These are phyloP conservation scores for Stictocephala bisonia DNA, from an alignment of 2,888 invertebrate species.

Conservation along the genomic window DNA sequence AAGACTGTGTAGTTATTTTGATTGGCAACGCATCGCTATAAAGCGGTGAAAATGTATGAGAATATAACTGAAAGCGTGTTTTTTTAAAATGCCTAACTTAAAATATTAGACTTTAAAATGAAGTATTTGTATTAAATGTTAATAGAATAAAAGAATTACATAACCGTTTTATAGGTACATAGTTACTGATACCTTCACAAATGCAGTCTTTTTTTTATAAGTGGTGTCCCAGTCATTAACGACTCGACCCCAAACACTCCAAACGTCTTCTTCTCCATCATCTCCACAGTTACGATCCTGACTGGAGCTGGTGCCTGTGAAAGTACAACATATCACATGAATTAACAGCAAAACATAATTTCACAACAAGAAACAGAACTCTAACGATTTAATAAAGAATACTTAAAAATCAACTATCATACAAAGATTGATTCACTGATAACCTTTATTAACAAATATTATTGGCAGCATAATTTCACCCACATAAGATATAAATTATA, in stretches of 20 bases:
- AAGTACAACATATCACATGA: constrained; percentile 78
- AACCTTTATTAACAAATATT: no score
- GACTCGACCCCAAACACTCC: constrained; percentile 93
- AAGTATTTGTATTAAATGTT: no score
- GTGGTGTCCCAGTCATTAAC: constrained; percentile 96
- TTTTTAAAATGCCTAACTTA: no score
- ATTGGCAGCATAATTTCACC: no score
- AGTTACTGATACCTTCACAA: constrained; percentile 71
- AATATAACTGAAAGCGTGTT: no score
- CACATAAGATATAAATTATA: no score
- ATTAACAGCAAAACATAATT: constrained; percentile 64
- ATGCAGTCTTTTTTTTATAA: constrained; percentile 87
- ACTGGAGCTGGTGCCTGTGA: constrained; percentile 68
- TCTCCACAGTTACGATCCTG: constrained; percentile 67
- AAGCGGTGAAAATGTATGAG: no score
- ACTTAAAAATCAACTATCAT: neutral
- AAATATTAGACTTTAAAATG: no score
- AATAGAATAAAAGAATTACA: no score
- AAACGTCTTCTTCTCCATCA: constrained; percentile 85
- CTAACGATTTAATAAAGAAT: neutral
- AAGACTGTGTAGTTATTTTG: no score
- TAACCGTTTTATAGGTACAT: no score
- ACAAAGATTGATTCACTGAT: neutral
- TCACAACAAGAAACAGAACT: neutral
- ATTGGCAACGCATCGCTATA: no score